Evolutionary conservation across 1,140 invertebrate genomes (phyloP).

Genomic region (Muscidifurax raptorellus): DNA sequence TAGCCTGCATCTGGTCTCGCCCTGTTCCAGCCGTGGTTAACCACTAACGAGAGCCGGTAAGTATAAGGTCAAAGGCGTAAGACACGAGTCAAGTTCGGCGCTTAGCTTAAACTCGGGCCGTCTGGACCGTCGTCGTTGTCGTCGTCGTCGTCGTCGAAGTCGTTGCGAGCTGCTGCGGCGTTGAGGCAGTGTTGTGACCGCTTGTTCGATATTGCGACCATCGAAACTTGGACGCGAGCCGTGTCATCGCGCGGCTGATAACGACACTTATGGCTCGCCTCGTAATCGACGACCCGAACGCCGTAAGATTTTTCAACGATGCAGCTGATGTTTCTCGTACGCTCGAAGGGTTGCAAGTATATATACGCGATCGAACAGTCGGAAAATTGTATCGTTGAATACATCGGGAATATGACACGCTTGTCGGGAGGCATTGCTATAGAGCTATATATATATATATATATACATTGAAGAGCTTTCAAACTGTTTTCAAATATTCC

Average conservation of each 20-base stretch:
- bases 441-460: too few relatives aligned
- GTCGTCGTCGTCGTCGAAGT: not conserved
- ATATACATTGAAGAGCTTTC: not conserved
- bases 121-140: too few relatives aligned
- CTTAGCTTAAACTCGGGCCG: slow-evolving; percentile 2
- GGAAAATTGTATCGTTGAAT: slow-evolving; percentile 13
- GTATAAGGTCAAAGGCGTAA: slow-evolving; percentile 22
- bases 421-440: not conserved
- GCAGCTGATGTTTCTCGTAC: not conserved
- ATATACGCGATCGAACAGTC: not conserved
- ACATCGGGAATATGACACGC: not conserved
- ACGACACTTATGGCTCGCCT: slow-evolving; percentile 29
- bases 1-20: not conserved
- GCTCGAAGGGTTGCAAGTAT: not conserved
- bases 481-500: too few relatives aligned
- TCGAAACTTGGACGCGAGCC: slow-evolving; percentile 16
- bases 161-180: not conserved
- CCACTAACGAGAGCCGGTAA: slow-evolving; percentile 2
- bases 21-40: not conserved
- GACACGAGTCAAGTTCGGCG: slow-evolving; percentile 25
- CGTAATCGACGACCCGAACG: slow-evolving; percentile 10
- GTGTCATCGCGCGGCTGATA: slow-evolving; percentile 4
- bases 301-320: slow-evolving; percentile 12
- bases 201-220: slow-evolving; percentile 28
- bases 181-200: not conserved